Conservation (phyloP, 2,888 invertebrate species). For the Microctonus aethiopoides region DNA sequence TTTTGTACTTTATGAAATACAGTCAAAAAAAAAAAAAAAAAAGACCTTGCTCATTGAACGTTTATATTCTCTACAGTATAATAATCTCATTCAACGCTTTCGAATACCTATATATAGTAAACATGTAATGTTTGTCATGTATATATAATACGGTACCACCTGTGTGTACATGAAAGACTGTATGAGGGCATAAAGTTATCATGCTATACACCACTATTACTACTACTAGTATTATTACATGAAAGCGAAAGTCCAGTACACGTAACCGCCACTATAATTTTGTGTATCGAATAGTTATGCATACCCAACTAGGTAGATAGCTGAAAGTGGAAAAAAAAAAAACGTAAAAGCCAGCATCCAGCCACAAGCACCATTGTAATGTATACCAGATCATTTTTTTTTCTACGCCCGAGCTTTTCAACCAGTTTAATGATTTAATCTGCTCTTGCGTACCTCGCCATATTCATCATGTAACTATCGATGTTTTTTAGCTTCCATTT, state of each 20-base stretch:
- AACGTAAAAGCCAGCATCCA: slow-evolving; percentile 31
- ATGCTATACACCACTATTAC: no score
- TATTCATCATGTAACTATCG: no score
- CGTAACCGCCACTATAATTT: slow-evolving; percentile 53
- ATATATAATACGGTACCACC: not conserved
- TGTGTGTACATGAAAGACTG: slow-evolving; percentile 35
- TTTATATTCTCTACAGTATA: no score
- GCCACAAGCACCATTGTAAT: slow-evolving; percentile 11
- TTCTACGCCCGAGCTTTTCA: no score
- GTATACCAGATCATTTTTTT: slow-evolving; percentile 19
- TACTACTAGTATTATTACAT: no score
- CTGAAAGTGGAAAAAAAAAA: slow-evolving; percentile 39
- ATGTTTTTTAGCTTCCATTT: no score
- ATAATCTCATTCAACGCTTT: not conserved
- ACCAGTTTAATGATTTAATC: not conserved
- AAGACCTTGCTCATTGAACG: no score
- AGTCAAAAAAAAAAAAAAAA: not conserved
- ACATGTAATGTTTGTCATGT: not conserved
- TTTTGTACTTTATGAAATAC: no score
- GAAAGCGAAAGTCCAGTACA: no score
- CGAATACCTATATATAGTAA: not conserved
- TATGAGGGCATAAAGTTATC: no score
- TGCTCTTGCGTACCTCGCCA: not conserved
- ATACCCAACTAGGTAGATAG: slow-evolving; percentile 51
- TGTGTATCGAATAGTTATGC: slow-evolving; percentile 50